Conservation (phyloP, 1,140 invertebrate species). For the Drosophila subobscura region DNA sequence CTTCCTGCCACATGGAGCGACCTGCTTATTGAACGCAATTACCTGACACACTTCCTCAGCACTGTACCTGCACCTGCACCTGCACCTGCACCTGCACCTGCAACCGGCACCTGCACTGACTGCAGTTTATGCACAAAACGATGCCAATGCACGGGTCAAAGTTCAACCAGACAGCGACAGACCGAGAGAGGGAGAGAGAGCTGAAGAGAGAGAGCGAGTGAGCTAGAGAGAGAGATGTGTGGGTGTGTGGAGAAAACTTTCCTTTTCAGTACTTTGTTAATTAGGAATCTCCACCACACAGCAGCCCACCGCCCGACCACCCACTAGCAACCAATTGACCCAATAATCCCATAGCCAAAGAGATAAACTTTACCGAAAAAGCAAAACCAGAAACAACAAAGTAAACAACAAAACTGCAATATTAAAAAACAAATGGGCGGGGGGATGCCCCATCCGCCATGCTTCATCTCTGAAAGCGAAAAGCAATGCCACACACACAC, state of each 20-base stretch:
- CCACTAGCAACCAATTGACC: constrained; percentile 59
- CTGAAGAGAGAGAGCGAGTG: background rate
- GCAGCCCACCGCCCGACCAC: constrained; percentile 28
- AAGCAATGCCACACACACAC: constrained; percentile 46
- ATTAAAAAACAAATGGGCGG: constrained; percentile 49
- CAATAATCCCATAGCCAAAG: constrained; percentile 42
- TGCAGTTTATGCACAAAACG: constrained; percentile 59
- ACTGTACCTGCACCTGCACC: background rate
- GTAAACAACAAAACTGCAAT: constrained; percentile 36
- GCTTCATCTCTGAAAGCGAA: constrained; percentile 50
- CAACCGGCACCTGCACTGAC: background rate
- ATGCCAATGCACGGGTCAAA: constrained; percentile 76
- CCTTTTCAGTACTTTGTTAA: constrained; percentile 69
- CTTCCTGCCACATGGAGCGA: constrained; percentile 18
- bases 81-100: background rate
- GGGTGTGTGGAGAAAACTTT: constrained; percentile 23
- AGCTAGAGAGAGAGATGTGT: background rate
- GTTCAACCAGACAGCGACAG: constrained; percentile 42
- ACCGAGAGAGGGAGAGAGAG: constrained; percentile 7
- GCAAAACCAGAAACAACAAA: background rate
- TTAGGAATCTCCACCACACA: constrained; percentile 43
- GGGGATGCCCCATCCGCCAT: constrained; percentile 5
- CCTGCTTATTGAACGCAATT: constrained; percentile 81
- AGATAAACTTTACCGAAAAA: constrained; percentile 54
- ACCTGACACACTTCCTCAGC: constrained; percentile 65